phyloP scores from a whole-genome alignment of 1,140 invertebrate genomes.

The Teleogryllus occipitalis region DNA sequence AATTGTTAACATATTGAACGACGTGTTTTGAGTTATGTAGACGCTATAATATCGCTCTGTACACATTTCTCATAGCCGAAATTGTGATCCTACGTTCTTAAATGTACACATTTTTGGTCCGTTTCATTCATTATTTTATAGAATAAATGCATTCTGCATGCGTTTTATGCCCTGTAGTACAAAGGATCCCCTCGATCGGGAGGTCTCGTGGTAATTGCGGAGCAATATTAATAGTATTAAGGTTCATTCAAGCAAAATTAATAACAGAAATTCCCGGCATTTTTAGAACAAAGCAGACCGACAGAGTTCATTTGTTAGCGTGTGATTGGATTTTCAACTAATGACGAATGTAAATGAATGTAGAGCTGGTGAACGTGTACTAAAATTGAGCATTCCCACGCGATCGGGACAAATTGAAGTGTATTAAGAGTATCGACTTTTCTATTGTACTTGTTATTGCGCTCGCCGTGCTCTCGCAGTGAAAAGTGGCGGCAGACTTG shows the following conservation, averaged over 20 bases:
- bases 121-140: too few species aligned
- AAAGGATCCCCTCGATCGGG: too few species aligned
- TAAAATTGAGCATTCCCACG: not conserved
- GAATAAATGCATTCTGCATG: too few species aligned
- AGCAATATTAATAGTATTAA: not conserved
- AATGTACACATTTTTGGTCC: too few species aligned
- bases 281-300: not conserved
- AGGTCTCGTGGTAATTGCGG: too few species aligned
- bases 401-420: not conserved
- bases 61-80: too few species aligned
- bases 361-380: not conserved
- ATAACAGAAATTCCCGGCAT: not conserved
- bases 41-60: too few species aligned
- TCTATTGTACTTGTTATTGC: not conserved
- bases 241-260: not conserved
- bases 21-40: too few species aligned
- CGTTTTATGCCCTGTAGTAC: too few species aligned
- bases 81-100: too few species aligned
- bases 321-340: not conserved
- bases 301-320: not conserved
- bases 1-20: too few species aligned
- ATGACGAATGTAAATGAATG: conserved; percentile 5
- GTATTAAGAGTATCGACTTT: not conserved
- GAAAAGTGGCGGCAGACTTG: too few species aligned
- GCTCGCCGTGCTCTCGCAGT: not conserved